Evolutionary conservation across 2,797 vertebrate species (phyloP), one percentile per base, ranked within the genome.

Genomic region (Myotis daubentonii): DNA sequence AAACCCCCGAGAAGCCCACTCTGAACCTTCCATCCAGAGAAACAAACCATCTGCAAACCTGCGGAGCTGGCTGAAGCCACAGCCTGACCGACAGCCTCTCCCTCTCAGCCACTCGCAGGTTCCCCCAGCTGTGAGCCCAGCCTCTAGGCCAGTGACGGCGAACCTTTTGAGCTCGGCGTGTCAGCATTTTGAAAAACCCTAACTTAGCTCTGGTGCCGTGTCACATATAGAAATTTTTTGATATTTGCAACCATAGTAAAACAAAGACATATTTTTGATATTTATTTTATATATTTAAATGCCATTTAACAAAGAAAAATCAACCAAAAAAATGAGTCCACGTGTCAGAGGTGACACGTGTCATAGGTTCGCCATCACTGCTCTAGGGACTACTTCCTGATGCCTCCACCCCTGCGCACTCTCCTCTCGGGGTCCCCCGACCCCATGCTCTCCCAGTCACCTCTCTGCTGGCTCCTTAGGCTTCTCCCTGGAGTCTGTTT

Each of bases 11-110:
- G 76, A 49, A 90, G 47, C 44, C 87, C 60, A 44, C 90, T 83
- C 16, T 70, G 74, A 95, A 76, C 49, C 82, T 88, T 83, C 57
- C 41, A 38, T 70, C 17, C 70, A 93, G 82, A 70, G 92, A 91
- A 90, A 78, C 33, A 83, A 82, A 72, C 62, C 80, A 19, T 33
- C 75, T 76, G 68, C 81, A 76, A 51, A 81, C 36, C n/a, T 44
- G 49, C 25, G 23, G 66, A 66, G 47, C 30, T 62, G 72, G 65
- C 57, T 8, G 70, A 75, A 66, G 76, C 41, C 9, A 2, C 68
- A 82, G 70, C 74, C 38, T 53, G 71, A 75, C 44, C 44, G 11
- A 51, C 11, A 6, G 23, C 70, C 60, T 36, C 51, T 49, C 16
- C 30, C n/a, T 28, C 17, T 53, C 55, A 17, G 5, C 22, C 8